A percentile compares a stretch with the other conserved stretches of the same genome.
Conservation (phyloP, 2,797 vertebrate genomes). For the Epinephelus awoara region DNA sequence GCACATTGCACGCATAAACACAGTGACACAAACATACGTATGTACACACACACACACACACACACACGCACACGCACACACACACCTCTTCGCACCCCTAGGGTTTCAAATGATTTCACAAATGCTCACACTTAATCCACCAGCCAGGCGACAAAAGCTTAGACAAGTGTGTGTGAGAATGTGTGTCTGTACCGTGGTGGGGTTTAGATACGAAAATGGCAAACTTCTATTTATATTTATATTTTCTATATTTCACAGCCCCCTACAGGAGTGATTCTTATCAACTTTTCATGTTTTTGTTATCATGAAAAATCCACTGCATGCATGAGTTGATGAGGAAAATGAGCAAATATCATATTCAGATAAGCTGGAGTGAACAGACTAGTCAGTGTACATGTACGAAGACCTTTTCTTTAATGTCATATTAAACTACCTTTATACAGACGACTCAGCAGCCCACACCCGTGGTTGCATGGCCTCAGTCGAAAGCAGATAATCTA, state of each 20-base stretch:
- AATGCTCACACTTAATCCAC: slow-evolving; percentile 68
- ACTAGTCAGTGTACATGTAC: no score
- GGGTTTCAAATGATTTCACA: slow-evolving; percentile 67
- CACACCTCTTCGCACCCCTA: slow-evolving; percentile 33
- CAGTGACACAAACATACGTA: neutral
- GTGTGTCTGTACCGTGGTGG: neutral
- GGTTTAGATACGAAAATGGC: slow-evolving; percentile 10
- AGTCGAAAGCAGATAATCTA: neutral
- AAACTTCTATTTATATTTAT: neutral
- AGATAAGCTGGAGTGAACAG: neutral
- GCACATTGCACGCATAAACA: slow-evolving; percentile 11
- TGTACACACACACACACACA: neutral
- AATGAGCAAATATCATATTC: neutral
- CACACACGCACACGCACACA: slow-evolving; percentile 6
- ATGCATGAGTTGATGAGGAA: slow-evolving; percentile 3
- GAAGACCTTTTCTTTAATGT: neutral
- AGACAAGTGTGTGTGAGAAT: slow-evolving; percentile 23
- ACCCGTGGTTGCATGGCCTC: neutral
- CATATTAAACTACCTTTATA: neutral
- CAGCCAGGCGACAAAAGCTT: slow-evolving; percentile 59
- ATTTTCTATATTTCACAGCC: neutral
- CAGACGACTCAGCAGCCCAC: neutral
- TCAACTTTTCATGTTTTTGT: slow-evolving; percentile 7
- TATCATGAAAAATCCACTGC: slow-evolving; percentile 1
- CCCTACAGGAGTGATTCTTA: neutral